Base-by-base conservation (phyloP, 1,140 invertebrate species). In the Nasonia vitripennis region DNA sequence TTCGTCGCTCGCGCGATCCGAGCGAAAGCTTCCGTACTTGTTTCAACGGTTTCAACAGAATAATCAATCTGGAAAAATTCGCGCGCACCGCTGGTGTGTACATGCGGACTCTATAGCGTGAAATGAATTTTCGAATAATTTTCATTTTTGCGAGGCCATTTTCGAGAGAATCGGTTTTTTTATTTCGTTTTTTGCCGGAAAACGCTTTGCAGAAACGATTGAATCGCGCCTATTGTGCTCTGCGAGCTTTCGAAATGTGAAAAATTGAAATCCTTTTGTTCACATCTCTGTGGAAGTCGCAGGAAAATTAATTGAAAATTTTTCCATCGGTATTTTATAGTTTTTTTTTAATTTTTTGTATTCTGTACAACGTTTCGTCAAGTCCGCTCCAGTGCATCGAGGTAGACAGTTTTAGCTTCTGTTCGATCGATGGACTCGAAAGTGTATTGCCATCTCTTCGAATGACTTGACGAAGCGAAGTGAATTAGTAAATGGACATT, bases 101-200 rank as follows among this genome's bases (percentile, higher is more conserved):
- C 17, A 55, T 10, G 14, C 12, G 51, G 48, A 82, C 48, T 74
- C 37, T 74, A n/a, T 27, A 10, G 71, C 45, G 48, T 55, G 70
- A 77, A 77, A 83, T 77, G 51, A 55, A 48, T 77, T 83, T 77
- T 83, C 51, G 11, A 67, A 41, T 45, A 55, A 67, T 41, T 68
- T 62, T 37, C 2, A 17, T 23, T 51, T 23, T 83, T 67, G 12
- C 48, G 31, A 20, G 55, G 5, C 10, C 3, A 34, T 83, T 83
- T 77, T 75, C 23, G 23, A 62, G 20, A n/a, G 55, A n/a, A 62
- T 62, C 6, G 55, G 6, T n/a, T 62, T 62, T 37, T 62, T 62
- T n/a, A n/a, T 62, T 31, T 77, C 2, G 34, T 62, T 83, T 75
- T 55, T 1, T 45, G 10, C 17, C 51, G 31, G 14, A 5, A 34